A percentile compares a stretch with the other conserved stretches of the same genome.
Conservation (phyloP, 2,113 vertebrate species). For the Gasterosteus aculeatus region DNA sequence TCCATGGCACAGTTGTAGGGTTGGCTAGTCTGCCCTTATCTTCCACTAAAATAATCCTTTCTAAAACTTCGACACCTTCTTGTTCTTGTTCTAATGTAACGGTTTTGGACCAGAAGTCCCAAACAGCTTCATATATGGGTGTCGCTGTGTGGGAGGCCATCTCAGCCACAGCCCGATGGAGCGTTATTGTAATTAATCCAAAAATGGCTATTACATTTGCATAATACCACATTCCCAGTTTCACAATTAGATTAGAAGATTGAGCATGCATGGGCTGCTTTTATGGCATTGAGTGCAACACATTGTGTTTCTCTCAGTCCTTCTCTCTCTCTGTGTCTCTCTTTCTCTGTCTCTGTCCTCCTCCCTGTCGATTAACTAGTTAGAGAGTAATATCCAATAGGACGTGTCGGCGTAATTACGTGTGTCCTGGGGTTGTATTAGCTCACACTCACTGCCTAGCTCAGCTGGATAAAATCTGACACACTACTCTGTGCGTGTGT, state of each 20-base stretch:
- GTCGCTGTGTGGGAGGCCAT: slow-evolving; percentile 10
- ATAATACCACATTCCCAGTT: slow-evolving; percentile 37
- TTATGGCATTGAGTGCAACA: not conserved
- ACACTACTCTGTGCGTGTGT: slow-evolving; percentile 35
- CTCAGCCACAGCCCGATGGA: slow-evolving; percentile 20
- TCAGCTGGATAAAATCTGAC: slow-evolving; percentile 52
- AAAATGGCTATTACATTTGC: slow-evolving; percentile 39
- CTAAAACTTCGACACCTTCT: not conserved
- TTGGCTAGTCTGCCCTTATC: not conserved
- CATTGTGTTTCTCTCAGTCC: not conserved
- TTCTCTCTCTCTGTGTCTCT: not conserved
- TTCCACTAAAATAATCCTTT: slow-evolving; percentile 6
- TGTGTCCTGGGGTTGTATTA: slow-evolving; percentile 54
- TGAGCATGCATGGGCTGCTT: slow-evolving; percentile 31
- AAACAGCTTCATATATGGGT: not conserved
- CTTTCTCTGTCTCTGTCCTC: slow-evolving; percentile 18
- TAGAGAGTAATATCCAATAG: slow-evolving; percentile 50
- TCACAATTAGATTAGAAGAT: slow-evolving; percentile 33
- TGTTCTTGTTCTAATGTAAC: not conserved
- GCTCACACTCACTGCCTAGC: slow-evolving; percentile 48
- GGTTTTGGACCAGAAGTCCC: slow-evolving; percentile 6
- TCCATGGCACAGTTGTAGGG: not conserved
- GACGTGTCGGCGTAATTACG: slow-evolving; percentile 65
- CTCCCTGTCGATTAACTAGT: slow-evolving; percentile 37
- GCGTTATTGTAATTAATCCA: slow-evolving; percentile 54